phyloP scores from a whole-genome alignment of 2,888 invertebrate species.

The Perizoma flavofasciatum region DNA sequence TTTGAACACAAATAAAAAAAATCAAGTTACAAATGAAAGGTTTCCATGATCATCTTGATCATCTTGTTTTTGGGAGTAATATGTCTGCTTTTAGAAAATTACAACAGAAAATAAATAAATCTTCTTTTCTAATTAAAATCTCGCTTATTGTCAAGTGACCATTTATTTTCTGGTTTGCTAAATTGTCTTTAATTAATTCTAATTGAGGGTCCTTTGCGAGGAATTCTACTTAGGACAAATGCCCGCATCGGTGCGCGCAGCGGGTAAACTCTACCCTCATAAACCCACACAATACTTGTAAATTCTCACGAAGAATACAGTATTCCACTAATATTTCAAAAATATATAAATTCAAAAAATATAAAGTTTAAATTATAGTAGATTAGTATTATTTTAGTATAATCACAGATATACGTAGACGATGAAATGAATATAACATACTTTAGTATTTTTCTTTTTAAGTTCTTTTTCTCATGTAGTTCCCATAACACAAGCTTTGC shows the following conservation, averaged over 20 bases:
- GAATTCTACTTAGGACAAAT: conserved; percentile 67
- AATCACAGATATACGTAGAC: too few relatives aligned
- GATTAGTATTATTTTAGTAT: too few relatives aligned
- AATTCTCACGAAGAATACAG: conserved; percentile 63
- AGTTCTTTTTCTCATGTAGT: too few relatives aligned
- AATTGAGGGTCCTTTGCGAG: conserved; percentile 78
- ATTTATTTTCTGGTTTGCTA: conserved; percentile 77
- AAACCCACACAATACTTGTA: conserved; percentile 41
- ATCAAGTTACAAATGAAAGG: conserved; percentile 25
- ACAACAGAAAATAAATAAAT: conserved; percentile 1
- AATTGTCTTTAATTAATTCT: conserved; percentile 83
- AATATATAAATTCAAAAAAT: too few relatives aligned
- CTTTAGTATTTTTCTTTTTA: too few relatives aligned
- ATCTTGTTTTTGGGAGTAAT: too few relatives aligned
- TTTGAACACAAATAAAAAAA: conserved; percentile 3
- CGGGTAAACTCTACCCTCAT: conserved; percentile 67
- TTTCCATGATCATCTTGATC: neutral
- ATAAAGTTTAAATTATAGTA: too few relatives aligned
- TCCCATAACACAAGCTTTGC: too few relatives aligned
- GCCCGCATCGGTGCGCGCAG: conserved; percentile 68
- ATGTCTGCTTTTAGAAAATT: neutral
- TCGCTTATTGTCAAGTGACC: conserved; percentile 73
- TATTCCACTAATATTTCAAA: conserved; percentile 40
- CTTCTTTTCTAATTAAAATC: conserved; percentile 55
- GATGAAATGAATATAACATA: too few relatives aligned